Percentiles rank a stretch among this genome's conserved stretches.
These are phyloP conservation scores for Danio rerio DNA, from an alignment of 2,113 vertebrate genomes.

Conservation along the genomic window GRCz12tu NC_133192.1:40550501-40551000, in stretches of 20 bases:
- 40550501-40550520: conserved; percentile 25
- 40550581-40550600: not conserved
- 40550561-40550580: not conserved
- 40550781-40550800: conserved; percentile 51
- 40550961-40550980: not conserved
- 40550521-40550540: conserved; percentile 11
- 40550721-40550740: conserved; percentile 9
- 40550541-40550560: conserved; percentile 19
- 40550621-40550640: not conserved
- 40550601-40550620: not conserved
- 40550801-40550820: conserved; percentile 36
- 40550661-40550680: conserved; percentile 39
- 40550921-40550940: conserved; percentile 1
- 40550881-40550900: conserved; percentile 46
- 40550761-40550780: conserved; percentile 16
- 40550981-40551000: not conserved
- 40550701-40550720: conserved; percentile 33
- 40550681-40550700: conserved; percentile 38
- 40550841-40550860: conserved; percentile 50
- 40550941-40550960: not conserved
- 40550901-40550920: conserved; percentile 29
- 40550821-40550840: conserved; percentile 49
- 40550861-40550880: conserved; percentile 22
- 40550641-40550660: not conserved
- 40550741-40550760: not conserved